A percentile compares a stretch with the other conserved stretches of the same genome.
Evolutionary conservation across 2,113 vertebrate genomes (phyloP).

Genomic region (Gobiocypris rarus): DNA sequence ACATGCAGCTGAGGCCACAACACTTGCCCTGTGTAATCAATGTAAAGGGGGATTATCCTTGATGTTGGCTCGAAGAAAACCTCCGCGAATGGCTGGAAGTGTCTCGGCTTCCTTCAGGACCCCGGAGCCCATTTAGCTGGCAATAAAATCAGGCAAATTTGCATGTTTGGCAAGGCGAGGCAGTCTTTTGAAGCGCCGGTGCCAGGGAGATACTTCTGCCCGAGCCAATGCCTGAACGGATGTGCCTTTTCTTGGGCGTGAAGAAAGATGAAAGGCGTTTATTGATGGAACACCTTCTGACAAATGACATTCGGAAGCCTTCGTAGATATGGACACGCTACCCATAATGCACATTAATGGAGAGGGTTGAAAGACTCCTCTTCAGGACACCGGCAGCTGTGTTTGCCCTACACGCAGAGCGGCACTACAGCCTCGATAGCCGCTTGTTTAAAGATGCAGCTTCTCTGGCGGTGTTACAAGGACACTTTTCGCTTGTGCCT

Average conservation of each 20-base stretch:
- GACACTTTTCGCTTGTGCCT: conserved; percentile 9
- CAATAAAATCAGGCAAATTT: conserved; percentile 42
- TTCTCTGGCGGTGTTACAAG: conserved; percentile 25
- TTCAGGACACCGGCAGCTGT: conserved; percentile 69
- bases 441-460: conserved; percentile 48
- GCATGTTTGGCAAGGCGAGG: conserved; percentile 49
- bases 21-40: conserved; percentile 56
- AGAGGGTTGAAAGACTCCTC: conserved; percentile 63
- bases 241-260: conserved; percentile 36
- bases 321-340: conserved; percentile 53
- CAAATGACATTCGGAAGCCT: conserved; percentile 53
- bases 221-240: conserved; percentile 25
- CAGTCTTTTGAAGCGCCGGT: not conserved
- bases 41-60: conserved; percentile 57
- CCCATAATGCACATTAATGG: conserved; percentile 67
- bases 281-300: conserved; percentile 67
- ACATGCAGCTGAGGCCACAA: conserved; percentile 57
- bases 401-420: conserved; percentile 48
- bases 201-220: conserved; percentile 27
- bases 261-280: conserved; percentile 66
- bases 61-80: conserved; percentile 41
- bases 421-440: conserved; percentile 50
- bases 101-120: conserved; percentile 54
- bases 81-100: conserved; percentile 24
- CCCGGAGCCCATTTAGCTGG: conserved; percentile 48